Percentiles rank a stretch among this genome's conserved stretches.
Evolutionary conservation across 2,797 vertebrate species (phyloP).

Genomic region (Cryptoprocta ferox): DNA sequence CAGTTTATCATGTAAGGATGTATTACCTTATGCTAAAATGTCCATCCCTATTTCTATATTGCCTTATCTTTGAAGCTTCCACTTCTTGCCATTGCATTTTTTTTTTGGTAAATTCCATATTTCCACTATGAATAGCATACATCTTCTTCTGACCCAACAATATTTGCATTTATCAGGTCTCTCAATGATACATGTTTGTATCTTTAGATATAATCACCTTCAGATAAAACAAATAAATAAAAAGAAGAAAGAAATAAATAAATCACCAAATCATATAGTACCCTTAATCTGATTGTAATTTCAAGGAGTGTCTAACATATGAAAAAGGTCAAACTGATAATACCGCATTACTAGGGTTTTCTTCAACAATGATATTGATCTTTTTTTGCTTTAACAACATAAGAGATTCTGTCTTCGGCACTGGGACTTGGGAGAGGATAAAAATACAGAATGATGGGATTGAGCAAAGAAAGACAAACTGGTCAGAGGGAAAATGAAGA

Average conservation of each 20-base stretch:
- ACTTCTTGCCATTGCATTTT: slow-evolving; percentile 14
- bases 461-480: slow-evolving; percentile 1
- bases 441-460: not conserved
- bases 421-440: not conserved
- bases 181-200: not conserved
- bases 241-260: not conserved
- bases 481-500: slow-evolving; percentile 33
- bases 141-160: not conserved
- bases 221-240: not conserved
- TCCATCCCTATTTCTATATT: slow-evolving; percentile 8
- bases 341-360: not conserved
- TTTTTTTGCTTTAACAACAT: not conserved
- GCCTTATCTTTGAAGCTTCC: not conserved
- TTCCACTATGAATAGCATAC: not conserved
- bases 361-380: not conserved
- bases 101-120: not conserved
- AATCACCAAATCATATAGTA: not conserved
- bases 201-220: not conserved
- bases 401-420: not conserved
- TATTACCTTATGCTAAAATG: slow-evolving; percentile 3
- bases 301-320: not conserved
- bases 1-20: not conserved
- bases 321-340: not conserved
- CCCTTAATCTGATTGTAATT: not conserved
- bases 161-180: not conserved